These are phyloP conservation scores for Umimayanthus chanpuru DNA, from an alignment of 92 coral and sea anemone species.

Conservation along the genomic window DNA sequence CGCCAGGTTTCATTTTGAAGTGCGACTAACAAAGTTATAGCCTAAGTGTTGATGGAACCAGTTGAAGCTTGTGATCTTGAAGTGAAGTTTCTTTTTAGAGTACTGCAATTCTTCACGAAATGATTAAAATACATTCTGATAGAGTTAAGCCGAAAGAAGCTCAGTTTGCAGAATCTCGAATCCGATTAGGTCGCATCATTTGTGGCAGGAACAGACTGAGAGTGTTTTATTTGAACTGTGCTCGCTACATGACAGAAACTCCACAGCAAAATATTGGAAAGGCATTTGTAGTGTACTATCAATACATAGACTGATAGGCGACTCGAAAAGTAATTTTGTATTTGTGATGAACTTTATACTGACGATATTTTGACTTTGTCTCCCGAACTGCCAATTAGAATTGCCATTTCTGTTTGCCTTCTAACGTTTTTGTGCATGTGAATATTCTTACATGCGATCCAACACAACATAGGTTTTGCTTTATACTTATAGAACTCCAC, in stretches of 20 bases:
- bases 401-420: conserved; percentile 24
- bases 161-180: conserved; percentile 15
- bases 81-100: background rate
- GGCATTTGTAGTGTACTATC: background rate
- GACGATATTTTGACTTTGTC: background rate
- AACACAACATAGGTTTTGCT: conserved; percentile 22
- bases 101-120: background rate
- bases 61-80: conserved; percentile 7
- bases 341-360: background rate
- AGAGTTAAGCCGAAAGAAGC: conserved; percentile 3
- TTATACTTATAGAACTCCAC: conserved; percentile 20
- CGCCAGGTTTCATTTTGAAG: conserved; percentile 4
- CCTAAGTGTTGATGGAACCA: conserved; percentile 20
- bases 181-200: conserved; percentile 12
- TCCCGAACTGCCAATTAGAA: conserved; percentile 12
- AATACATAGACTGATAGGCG: conserved; percentile 12
- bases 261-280: background rate
- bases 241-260: conserved; percentile 6
- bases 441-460: conserved; percentile 17
- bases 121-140: conserved; percentile 1
- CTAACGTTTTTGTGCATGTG: conserved; percentile 14
- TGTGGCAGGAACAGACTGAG: background rate
- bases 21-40: conserved; percentile 19
- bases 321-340: conserved; percentile 8
- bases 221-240: conserved; percentile 1